Percentiles rank a stretch among this genome's conserved stretches.
These are phyloP conservation scores for Odobenus rosmarus DNA, from an alignment of 2,113 vertebrate species.

Conservation along the genomic window DNA sequence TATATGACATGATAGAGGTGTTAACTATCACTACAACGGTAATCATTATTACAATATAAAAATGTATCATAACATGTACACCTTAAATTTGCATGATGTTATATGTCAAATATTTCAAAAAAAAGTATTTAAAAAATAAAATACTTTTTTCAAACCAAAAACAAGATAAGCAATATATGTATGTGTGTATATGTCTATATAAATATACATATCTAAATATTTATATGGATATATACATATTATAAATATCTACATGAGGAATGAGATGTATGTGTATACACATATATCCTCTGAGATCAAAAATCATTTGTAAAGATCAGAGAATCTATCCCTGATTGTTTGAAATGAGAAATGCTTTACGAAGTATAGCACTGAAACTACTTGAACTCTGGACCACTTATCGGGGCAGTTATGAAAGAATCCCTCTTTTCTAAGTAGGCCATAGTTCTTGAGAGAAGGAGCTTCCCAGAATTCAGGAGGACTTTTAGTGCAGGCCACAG, in stretches of 20 bases:
- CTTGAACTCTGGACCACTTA: neutral
- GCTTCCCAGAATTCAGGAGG: neutral
- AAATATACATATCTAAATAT: neutral
- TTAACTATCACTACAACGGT: neutral
- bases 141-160: neutral
- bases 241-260: neutral
- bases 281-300: neutral
- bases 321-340: neutral
- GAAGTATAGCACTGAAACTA: neutral
- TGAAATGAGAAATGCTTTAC: neutral
- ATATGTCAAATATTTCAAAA: neutral
- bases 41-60: neutral
- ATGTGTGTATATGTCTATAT: neutral
- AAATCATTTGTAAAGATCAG: neutral
- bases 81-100: neutral
- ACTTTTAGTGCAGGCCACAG: neutral
- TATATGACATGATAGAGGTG: neutral
- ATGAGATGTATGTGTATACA: neutral
- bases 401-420: neutral
- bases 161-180: neutral
- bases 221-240: neutral
- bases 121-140: neutral
- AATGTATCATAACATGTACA: neutral
- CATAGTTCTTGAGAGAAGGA: neutral
- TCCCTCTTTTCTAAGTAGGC: neutral